Percentiles rank a stretch among this genome's conserved stretches.
Evolutionary conservation across 2,797 vertebrate genomes (phyloP).

Genomic region (Trematocara caparti): DNA sequence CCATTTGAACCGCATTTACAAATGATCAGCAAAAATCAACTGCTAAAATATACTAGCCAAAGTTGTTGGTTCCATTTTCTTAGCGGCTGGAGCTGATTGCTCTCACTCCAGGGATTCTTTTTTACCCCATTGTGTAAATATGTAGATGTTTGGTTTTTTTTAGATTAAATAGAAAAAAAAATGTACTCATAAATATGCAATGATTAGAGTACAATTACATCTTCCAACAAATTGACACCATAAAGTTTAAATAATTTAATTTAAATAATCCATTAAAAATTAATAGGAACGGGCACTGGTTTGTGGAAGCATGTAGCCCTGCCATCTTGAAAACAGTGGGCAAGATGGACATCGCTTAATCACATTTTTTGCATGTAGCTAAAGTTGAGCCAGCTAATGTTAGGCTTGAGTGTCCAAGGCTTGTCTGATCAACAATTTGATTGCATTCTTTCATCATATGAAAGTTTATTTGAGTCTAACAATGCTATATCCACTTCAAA

Average conservation of each 20-base stretch:
- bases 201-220: not conserved
- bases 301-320: not conserved
- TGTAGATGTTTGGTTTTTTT: not conserved
- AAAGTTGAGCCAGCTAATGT: not conserved
- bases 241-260: not conserved
- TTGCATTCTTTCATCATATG: not conserved
- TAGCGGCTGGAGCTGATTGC: accelerated
- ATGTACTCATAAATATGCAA: not conserved
- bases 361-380: not conserved
- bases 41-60: not conserved
- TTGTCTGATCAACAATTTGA: not conserved
- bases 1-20: not conserved
- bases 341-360: not conserved
- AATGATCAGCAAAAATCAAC: not conserved
- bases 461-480: not conserved
- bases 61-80: not conserved
- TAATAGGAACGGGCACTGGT: not conserved
- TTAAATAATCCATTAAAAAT: not conserved
- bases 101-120: not conserved
- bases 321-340: accelerated
- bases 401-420: not conserved
- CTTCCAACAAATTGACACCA: not conserved
- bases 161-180: not conserved
- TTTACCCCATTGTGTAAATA: not conserved
- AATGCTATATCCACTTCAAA: not conserved